Evolutionary conservation across 1,140 invertebrate species (phyloP).

Genomic region (Eufriesea mexicana): DNA sequence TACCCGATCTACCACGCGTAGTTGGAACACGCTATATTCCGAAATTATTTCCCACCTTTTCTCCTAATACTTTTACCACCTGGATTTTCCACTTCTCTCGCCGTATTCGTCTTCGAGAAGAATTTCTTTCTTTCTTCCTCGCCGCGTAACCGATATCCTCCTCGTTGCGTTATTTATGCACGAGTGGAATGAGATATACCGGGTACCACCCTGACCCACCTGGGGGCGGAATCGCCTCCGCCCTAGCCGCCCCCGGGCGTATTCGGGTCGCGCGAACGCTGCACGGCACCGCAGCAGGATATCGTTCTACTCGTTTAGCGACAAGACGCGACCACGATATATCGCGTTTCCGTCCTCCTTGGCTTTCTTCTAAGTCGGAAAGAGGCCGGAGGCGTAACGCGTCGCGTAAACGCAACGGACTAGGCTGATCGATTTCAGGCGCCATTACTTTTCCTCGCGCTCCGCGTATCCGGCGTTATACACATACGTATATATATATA

Average conservation of each 20-base stretch:
- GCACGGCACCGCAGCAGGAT: constrained; percentile 40
- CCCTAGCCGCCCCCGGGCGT: constrained; percentile 80
- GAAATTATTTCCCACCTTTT: too few relatives aligned
- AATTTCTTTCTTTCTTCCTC: too few relatives aligned
- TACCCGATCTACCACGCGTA: too few relatives aligned
- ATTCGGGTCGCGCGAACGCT: constrained; percentile 72
- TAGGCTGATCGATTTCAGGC: constrained; percentile 60
- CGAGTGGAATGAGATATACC: constrained; percentile 75
- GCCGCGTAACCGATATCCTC: constrained; percentile 42
- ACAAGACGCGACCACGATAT: constrained; percentile 18
- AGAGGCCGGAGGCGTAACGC: background rate
- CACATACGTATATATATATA: too few relatives aligned
- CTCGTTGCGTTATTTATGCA: constrained; percentile 67
- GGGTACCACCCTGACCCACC: constrained; percentile 80
- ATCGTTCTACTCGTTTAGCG: constrained; percentile 42
- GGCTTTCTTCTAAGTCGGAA: background rate
- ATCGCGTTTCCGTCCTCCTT: background rate
- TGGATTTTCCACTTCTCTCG: too few relatives aligned
- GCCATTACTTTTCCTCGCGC: constrained; percentile 68
- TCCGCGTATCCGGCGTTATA: constrained; percentile 63
- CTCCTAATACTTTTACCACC: too few relatives aligned
- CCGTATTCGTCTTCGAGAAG: too few relatives aligned
- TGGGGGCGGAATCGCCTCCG: constrained; percentile 81
- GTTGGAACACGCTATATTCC: too few relatives aligned
- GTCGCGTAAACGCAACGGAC: background rate